Base-by-base conservation (phyloP, 1,140 invertebrate genomes). In the Sycophila sp. region DNA sequence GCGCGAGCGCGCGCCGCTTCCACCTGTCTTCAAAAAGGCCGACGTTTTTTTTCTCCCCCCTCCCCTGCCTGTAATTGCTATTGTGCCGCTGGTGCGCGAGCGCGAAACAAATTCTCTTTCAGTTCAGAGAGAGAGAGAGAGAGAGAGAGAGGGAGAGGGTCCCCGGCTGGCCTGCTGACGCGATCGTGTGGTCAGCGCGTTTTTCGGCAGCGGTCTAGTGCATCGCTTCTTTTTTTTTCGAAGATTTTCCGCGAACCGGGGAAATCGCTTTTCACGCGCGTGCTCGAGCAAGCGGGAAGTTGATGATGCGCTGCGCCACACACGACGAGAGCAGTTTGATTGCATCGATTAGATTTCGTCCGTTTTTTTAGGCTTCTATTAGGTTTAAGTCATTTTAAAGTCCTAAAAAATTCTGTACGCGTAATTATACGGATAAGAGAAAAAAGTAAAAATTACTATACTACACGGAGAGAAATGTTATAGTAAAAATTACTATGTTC, bases 21-120 rank as follows among this genome's bases (percentile, higher is more conserved):
- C 78, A 77, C 65, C 77, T 78, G 76, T 34, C 74, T 81, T 83
- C 80, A 81, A 82, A 82, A 77, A 78, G 70, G 71, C 79, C 77
- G 80, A 53, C 45, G 63, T 58, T 68, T 38, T 24, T 53, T 62
- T 42, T 42, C 15, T 60, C 26, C 40, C 26, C 24, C 49, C 13
- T 66, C 70, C 70, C 72, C 69, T 71, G 51, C 51, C 69, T 72
- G 69, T 67, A 53, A 64, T 69, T 56, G 56, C 58, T 58, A 77
- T 79, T 80, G 74, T 78, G 74, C 49, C 40, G 28, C 36, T 56
- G 30, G 40, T 71, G 74, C 70, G 72, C 70, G 76, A 72, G 74
- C 70, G 72, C 70, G 76, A 72, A 76, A 78, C 60, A 76, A 78
- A 78, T 76, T 66, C 66, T 64, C 45, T 73, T 65, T 11, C 45